These are phyloP conservation scores for Lasioglossum morio DNA, from an alignment of 2,888 invertebrate genomes.

Conservation along the genomic window DNA sequence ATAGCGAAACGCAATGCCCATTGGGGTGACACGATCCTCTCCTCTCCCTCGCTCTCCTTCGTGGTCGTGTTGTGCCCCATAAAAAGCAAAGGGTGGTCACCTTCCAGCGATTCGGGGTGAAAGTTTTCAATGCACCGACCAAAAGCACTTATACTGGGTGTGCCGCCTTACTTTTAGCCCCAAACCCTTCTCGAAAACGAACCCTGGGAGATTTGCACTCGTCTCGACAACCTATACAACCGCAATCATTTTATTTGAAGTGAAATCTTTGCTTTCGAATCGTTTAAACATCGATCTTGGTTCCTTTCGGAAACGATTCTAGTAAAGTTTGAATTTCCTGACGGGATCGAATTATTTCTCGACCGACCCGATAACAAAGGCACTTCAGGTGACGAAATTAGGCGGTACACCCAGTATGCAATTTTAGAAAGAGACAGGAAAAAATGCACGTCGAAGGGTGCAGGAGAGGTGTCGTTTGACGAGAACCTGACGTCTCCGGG, in stretches of 20 bases:
- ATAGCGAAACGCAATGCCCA: conserved; percentile 76
- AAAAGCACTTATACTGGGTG: conserved; percentile 20
- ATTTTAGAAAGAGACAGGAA: background rate
- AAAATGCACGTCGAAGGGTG: conserved; percentile 34
- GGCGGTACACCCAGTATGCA: conserved; percentile 3
- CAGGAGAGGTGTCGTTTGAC: conserved; percentile 72
- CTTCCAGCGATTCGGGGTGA: conserved; percentile 72
- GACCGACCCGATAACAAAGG: background rate
- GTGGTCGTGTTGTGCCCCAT: conserved; percentile 39
- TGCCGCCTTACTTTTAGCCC: background rate
- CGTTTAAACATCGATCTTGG: background rate
- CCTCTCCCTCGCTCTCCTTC: conserved; percentile 27
- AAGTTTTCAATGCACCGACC: conserved; percentile 70
- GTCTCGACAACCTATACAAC: background rate
- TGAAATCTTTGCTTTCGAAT: background rate
- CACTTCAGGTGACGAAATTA: background rate
- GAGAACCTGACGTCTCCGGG: conserved; percentile 77
- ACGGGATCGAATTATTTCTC: background rate
- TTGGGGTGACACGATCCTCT: conserved; percentile 55
- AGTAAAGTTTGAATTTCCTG: background rate
- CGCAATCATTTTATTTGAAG: background rate
- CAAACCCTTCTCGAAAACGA: background rate
- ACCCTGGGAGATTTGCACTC: background rate
- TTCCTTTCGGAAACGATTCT: background rate
- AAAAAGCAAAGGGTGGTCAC: conserved; percentile 78